Evolutionary conservation across 2,797 vertebrate species (phyloP), one percentile per base, ranked within the genome.

Genomic region (Eidolon dupreanum): DNA sequence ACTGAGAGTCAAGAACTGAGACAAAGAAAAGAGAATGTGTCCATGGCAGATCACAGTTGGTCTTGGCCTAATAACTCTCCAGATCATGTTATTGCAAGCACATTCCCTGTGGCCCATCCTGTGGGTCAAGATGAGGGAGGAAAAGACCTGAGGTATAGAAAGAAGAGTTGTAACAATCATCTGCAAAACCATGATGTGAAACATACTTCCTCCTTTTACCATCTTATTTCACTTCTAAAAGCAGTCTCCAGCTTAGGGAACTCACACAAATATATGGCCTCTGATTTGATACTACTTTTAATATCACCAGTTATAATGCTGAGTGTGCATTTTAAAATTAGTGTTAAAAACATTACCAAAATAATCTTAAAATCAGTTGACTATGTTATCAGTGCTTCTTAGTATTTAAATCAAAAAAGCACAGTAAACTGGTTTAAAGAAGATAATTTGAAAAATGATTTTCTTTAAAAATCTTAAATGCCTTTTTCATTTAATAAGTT

Each of bases 381-480:
- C 43, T 92, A 16, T 49, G 9, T 82, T 83, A 22, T 41, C 31
- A 70, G 31, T 9, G 4, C 7, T 89, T 87, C 9, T 59, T 66
- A 82, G 22, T 59, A 38, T 70, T 93, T 84, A 93, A 85, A 70
- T 87, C 1, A 36, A 74, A 74, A 92, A 78, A 55, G 5, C 31
- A 70, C 22, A 59, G 46, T 74, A 91, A 93, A 71, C 8, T 70
- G 9, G 20, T 81, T 95, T 71, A 68, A 79, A 73, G 16, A 63
- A 79, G 17, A 84, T 61, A 55, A 85, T 88, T 82, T 93, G 9
- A n/a, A 81, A 96, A 96, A 26, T 51, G 0, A 77, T 24, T 92
- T 94, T 19, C 85, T 41, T 87, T 81, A 66, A 93, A 61, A 13
- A 22, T 93, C 65, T 81, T 81, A 81, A 74, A 63, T 86, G 12